A percentile compares a stretch with the other conserved stretches of the same genome.
phyloP scores from a whole-genome alignment of 1,140 invertebrate genomes.

The Calliopsis andreniformis region DNA sequence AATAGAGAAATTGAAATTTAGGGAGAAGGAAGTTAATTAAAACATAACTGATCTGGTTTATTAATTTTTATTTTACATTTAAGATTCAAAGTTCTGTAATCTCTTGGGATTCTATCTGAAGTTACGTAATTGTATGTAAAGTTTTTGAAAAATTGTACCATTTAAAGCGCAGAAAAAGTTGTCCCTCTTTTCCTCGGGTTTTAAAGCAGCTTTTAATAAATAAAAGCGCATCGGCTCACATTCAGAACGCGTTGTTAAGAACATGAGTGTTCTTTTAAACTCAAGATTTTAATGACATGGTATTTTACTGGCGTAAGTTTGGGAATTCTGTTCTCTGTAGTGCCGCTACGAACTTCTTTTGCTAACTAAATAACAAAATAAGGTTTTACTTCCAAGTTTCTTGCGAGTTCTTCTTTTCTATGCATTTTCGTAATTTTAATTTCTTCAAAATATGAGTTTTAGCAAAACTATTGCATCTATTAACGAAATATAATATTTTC shows the following conservation, averaged over 20 bases:
- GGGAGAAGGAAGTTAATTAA: too few species aligned
- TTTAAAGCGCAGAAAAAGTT: too few species aligned
- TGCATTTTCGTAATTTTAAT: neutral
- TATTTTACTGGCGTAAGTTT: constrained; percentile 8
- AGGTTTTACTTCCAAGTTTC: neutral
- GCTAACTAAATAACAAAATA: neutral
- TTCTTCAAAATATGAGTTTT: neutral
- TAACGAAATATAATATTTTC: neutral
- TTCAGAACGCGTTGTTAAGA: constrained; percentile 21
- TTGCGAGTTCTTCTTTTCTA: too few species aligned
- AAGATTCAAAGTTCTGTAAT: too few species aligned
- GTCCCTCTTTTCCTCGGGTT: neutral
- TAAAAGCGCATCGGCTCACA: constrained; percentile 7
- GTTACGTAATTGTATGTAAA: neutral
- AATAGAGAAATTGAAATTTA: too few species aligned
- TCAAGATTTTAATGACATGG: constrained; percentile 12
- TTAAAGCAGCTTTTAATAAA: constrained; percentile 13
- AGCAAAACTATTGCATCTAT: too few species aligned
- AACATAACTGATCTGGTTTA: too few species aligned
- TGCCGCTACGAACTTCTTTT: neutral
- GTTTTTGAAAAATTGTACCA: neutral
- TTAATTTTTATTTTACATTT: too few species aligned
- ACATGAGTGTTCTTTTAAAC: constrained; percentile 17
- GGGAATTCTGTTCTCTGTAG: neutral
- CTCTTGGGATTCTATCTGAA: too few species aligned